Evolutionary conservation across 1,140 invertebrate species (phyloP).

Genomic region (Maniola jurtina): DNA sequence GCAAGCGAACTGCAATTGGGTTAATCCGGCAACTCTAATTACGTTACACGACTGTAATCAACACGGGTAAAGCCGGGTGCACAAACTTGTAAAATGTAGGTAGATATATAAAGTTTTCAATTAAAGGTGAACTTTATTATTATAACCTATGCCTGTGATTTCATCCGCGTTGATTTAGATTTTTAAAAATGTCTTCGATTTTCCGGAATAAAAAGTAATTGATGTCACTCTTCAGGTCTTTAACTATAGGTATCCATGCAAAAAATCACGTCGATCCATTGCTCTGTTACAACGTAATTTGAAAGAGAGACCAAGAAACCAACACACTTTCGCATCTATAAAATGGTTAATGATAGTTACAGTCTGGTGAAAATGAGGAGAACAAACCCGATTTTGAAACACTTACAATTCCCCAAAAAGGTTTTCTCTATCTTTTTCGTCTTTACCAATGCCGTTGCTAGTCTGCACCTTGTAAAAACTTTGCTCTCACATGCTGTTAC

Average conservation of each 20-base stretch:
- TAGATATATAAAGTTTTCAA: not conserved
- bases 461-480: conserved; percentile 28
- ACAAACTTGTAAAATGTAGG: not conserved
- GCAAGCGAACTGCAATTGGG: conserved; percentile 4
- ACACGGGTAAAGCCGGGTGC: not conserved
- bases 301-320: not conserved
- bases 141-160: no score
- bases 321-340: not conserved
- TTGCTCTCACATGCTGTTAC: conserved; percentile 20
- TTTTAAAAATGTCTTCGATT: no score
- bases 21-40: not conserved
- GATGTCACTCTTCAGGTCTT: no score
- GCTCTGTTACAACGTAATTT: not conserved
- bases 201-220: no score
- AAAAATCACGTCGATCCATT: not conserved
- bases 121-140: no score
- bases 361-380: no score
- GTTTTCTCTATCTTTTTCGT: conserved; percentile 31
- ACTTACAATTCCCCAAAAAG: conserved; percentile 36
- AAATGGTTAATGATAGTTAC: not conserved
- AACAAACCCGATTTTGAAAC: not conserved
- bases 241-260: not conserved
- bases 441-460: conserved; percentile 27
- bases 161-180: no score
- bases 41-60: conserved; percentile 4